These are phyloP conservation scores for Bimastos eiseni DNA, from an alignment of 2,888 invertebrate species.

Conservation along the genomic window DNA sequence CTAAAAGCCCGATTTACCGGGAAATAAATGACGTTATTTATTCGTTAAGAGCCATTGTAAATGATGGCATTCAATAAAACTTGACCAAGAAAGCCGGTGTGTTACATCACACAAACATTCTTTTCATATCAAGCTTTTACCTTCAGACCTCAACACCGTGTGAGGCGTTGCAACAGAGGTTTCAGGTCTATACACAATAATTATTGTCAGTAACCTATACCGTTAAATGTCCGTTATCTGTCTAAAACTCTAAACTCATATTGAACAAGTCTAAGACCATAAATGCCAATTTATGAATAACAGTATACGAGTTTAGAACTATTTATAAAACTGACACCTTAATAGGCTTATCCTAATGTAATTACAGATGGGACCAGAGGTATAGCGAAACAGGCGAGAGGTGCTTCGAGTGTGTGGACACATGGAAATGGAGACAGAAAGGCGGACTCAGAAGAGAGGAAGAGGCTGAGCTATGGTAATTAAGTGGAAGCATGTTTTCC, in stretches of 20 bases:
- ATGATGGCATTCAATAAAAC: background rate
- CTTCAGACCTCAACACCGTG: background rate
- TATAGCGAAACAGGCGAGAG: background rate
- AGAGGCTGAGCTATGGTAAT: background rate
- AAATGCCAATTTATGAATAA: no score
- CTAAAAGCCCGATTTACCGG: no score
- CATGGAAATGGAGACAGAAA: background rate
- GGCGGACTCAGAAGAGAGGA: background rate
- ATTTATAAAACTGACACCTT: background rate
- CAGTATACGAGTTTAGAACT: no score
- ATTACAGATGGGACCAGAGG: background rate
- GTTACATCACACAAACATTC: background rate
- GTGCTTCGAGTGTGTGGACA: background rate
- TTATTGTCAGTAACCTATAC: no score
- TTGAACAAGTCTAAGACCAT: no score
- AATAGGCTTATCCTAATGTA: background rate
- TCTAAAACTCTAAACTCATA: no score
- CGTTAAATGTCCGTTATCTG: background rate
- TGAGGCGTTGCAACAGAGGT: no score
- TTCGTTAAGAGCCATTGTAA: background rate
- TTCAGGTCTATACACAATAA: no score
- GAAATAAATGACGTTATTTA: no score
- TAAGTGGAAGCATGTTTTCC: background rate
- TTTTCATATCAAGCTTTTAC: background rate
- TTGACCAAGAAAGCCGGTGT: background rate